phyloP scores from a whole-genome alignment of 2,113 vertebrate genomes.

The Ophthalmolycus amberensis region DNA sequence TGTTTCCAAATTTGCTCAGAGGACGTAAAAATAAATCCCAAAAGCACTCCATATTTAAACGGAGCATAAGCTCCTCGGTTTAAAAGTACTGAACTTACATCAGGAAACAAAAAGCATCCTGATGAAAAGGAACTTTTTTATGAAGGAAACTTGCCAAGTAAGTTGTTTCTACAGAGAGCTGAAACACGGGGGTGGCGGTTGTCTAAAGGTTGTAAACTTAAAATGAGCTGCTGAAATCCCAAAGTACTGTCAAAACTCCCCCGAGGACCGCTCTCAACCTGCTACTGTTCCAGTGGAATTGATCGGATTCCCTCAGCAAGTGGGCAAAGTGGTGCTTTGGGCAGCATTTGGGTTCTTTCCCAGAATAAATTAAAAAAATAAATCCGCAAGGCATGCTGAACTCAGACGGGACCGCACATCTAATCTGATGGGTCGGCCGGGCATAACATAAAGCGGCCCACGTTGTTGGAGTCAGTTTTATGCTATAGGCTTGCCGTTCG shows the following conservation, averaged over 20 bases:
- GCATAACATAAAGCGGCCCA: slow-evolving; percentile 34
- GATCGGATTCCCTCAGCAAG: slow-evolving; percentile 32
- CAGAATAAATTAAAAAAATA: slow-evolving; percentile 49
- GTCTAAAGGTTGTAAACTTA: background rate
- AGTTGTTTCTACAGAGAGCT: slow-evolving; percentile 17
- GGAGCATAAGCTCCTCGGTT: background rate
- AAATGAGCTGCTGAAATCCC: slow-evolving; percentile 32
- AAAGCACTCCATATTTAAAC: background rate
- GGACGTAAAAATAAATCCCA: background rate
- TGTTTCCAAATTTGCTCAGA: background rate
- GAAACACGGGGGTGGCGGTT: slow-evolving; percentile 2
- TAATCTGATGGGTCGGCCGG: slow-evolving; percentile 53
- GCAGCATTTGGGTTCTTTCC: slow-evolving; percentile 16
- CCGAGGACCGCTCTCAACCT: background rate
- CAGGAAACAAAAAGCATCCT: background rate
- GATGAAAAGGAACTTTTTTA: background rate
- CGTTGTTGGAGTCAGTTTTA: slow-evolving; percentile 48
- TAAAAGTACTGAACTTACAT: background rate
- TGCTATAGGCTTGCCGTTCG: slow-evolving; percentile 64
- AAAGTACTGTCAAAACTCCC: slow-evolving; percentile 18
- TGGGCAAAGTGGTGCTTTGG: slow-evolving; percentile 33
- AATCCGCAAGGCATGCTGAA: slow-evolving; percentile 10
- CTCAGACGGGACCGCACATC: slow-evolving; percentile 40
- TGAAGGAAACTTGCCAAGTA: background rate
- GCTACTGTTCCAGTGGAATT: slow-evolving; percentile 10